Conservation (phyloP, 2,797 vertebrate species). For the Dromococcyx pavoninus region DNA sequence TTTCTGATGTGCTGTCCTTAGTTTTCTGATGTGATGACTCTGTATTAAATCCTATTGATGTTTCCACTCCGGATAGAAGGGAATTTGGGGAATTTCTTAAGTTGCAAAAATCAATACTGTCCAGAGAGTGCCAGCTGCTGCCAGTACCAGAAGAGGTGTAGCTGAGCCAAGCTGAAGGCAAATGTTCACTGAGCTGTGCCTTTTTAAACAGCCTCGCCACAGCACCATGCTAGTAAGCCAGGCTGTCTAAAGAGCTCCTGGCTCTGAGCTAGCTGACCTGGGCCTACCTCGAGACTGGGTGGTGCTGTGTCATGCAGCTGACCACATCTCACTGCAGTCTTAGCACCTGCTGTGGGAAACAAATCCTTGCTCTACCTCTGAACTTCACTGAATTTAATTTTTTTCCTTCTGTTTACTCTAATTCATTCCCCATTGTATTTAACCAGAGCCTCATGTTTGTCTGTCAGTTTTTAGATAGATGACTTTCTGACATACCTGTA, state of each 20-base stretch:
- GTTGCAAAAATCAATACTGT: neutral
- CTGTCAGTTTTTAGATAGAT: neutral
- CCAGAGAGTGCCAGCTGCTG: neutral
- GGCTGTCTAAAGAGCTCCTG: neutral
- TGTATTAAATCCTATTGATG: neutral
- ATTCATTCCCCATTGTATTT: neutral
- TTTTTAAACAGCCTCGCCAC: neutral
- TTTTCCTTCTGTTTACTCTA: neutral
- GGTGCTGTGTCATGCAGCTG: neutral
- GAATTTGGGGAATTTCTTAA: neutral
- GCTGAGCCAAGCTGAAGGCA: neutral
- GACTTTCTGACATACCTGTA: neutral
- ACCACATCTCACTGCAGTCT: neutral
- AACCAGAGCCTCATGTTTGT: neutral
- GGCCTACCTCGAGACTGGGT: neutral
- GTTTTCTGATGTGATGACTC: neutral
- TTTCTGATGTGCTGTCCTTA: neutral
- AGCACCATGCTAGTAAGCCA: neutral
- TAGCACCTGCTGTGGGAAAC: neutral
- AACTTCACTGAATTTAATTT: neutral
- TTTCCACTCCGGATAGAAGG: neutral
- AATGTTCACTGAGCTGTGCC: neutral
- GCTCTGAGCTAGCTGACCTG: neutral
- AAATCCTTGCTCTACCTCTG: neutral
- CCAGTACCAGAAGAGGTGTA: neutral